Evolutionary conservation across 1,140 invertebrate genomes (phyloP).

Genomic region (Chlorops oryzae): DNA sequence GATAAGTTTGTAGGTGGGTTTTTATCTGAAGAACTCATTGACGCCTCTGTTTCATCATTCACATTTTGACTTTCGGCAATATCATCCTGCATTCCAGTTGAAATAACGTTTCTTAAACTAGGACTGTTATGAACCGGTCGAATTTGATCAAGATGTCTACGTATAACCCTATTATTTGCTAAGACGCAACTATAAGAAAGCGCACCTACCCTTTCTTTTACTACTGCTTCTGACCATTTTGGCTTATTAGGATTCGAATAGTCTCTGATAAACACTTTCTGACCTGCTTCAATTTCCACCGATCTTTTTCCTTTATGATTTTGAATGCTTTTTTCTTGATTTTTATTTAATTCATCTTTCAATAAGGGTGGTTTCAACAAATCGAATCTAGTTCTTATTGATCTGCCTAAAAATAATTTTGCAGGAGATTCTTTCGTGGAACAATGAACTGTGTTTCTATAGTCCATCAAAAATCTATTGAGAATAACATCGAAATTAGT

Average conservation of each 20-base stretch:
- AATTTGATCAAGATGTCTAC: too few relatives aligned
- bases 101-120: too few relatives aligned
- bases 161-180: too few relatives aligned
- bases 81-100: too few relatives aligned
- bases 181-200: too few relatives aligned
- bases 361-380: background rate
- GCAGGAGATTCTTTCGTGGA: conserved; percentile 4
- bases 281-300: background rate
- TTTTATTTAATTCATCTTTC: background rate
- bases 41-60: too few relatives aligned
- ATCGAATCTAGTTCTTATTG: conserved; percentile 16
- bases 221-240: background rate
- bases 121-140: too few relatives aligned
- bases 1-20: too few relatives aligned
- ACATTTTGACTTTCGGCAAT: too few relatives aligned
- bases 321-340: background rate
- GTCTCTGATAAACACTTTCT: background rate
- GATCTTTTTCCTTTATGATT: background rate
- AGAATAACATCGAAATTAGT: background rate
- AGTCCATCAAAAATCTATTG: conserved; percentile 1
- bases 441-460: conserved; percentile 5
- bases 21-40: too few relatives aligned
- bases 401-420: conserved; percentile 1
- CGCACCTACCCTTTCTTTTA: too few relatives aligned
- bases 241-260: background rate